Evolutionary conservation across 2,797 vertebrate genomes (phyloP).

Genomic region (Microcaecilia unicolor): DNA sequence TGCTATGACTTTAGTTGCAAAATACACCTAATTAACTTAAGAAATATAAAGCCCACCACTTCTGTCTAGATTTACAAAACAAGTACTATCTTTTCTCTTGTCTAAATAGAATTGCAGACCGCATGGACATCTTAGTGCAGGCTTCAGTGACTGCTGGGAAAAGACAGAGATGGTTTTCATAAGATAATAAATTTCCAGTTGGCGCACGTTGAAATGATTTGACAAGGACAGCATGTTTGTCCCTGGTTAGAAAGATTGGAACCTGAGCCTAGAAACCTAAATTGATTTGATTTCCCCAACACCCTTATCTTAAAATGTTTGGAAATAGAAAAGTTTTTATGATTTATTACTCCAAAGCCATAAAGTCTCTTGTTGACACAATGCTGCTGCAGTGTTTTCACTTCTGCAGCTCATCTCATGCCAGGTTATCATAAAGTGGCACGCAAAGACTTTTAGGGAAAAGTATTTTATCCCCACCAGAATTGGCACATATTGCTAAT

Average conservation of each 20-base stretch:
- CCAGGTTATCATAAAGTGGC: too few relatives aligned
- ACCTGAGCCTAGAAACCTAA: slow-evolving; percentile 56
- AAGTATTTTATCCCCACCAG: too few relatives aligned
- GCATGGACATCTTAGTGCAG: background rate
- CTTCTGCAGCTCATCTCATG: too few relatives aligned
- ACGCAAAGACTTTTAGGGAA: too few relatives aligned
- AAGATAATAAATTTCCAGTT: slow-evolving; percentile 58
- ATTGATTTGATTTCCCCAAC: slow-evolving; percentile 75
- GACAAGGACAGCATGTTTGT: slow-evolving; percentile 55
- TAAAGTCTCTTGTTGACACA: slow-evolving; percentile 63
- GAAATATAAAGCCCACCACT: background rate
- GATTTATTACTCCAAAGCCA: slow-evolving; percentile 77
- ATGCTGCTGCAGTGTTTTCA: slow-evolving; percentile 21
- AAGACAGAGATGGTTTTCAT: slow-evolving; percentile 16
- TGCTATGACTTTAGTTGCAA: background rate
- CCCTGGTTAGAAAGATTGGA: slow-evolving; percentile 49
- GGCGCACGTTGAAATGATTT: slow-evolving; percentile 51
- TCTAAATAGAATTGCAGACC: slow-evolving; percentile 11
- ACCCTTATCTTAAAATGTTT: slow-evolving; percentile 76
- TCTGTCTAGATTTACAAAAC: background rate
- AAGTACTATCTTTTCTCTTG: background rate
- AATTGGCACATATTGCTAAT: too few relatives aligned
- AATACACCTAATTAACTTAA: background rate
- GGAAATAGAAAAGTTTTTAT: slow-evolving; percentile 67
- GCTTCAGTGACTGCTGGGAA: slow-evolving; percentile 16